Conservation (phyloP, 92 coral and sea anemone species). For the Montipora capitata region DNA sequence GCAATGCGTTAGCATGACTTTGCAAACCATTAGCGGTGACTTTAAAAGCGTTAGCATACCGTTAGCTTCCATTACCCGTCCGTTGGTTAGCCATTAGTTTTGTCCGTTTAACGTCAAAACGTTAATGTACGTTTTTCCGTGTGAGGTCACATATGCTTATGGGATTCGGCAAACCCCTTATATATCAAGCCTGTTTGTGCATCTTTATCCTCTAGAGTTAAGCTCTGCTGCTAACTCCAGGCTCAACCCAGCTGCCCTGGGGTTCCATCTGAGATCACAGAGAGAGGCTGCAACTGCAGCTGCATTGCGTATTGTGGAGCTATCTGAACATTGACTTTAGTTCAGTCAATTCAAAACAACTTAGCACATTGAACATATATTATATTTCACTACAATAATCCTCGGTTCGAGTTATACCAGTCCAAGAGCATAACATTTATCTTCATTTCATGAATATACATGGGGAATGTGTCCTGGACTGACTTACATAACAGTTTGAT, state of each 20-base stretch:
- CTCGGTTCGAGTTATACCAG: not conserved
- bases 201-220: slow-evolving; percentile 50
- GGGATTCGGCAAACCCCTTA: too few relatives aligned
- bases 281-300: slow-evolving; percentile 60
- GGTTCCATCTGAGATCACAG: slow-evolving; percentile 29
- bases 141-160: too few relatives aligned
- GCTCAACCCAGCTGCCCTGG: slow-evolving; percentile 45
- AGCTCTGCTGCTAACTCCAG: slow-evolving; percentile 11
- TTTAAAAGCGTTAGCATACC: too few relatives aligned
- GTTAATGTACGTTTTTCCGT: too few relatives aligned
- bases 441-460: slow-evolving; percentile 13
- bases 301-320: slow-evolving; percentile 11
- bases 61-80: too few relatives aligned
- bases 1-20: too few relatives aligned
- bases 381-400: not conserved
- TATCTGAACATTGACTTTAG: slow-evolving; percentile 1
- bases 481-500: too few relatives aligned
- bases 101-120: too few relatives aligned
- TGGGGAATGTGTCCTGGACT: not conserved
- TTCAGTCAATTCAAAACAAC: not conserved
- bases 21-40: too few relatives aligned
- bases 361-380: not conserved
- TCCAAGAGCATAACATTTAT: slow-evolving; percentile 16
- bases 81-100: too few relatives aligned
- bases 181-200: not conserved